phyloP scores from a whole-genome alignment of 35 echinoderm and acorn worm species.

The Lytechinus pictus region DNA sequence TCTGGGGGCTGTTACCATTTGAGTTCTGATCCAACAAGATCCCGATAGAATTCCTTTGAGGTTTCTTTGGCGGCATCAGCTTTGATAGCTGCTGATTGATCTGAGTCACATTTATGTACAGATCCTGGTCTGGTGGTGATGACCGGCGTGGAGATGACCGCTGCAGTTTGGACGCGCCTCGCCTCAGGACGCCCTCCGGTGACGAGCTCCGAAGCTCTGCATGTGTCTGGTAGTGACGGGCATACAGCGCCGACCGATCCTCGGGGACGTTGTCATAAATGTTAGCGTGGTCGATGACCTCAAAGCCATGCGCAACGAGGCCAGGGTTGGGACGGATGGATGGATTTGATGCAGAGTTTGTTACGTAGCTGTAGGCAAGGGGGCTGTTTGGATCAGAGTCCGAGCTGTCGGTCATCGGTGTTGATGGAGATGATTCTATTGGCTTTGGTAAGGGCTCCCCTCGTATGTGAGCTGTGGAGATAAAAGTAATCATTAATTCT shows the following conservation, averaged over 20 bases:
- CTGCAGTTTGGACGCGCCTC: conserved; percentile 32
- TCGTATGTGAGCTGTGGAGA: conserved; percentile 44
- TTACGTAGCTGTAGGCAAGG: background rate
- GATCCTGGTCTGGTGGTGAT: background rate
- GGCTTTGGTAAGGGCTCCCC: conserved; percentile 34
- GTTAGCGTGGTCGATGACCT: conserved; percentile 41
- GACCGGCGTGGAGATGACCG: background rate
- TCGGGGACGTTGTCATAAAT: conserved; percentile 80
- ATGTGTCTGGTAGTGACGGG: conserved; percentile 31
- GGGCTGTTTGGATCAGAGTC: background rate
- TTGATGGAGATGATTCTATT: background rate
- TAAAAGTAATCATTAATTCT: too few relatives aligned
- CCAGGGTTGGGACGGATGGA: conserved; percentile 13
- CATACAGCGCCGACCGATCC: conserved; percentile 22
- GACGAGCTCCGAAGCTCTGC: conserved; percentile 37
- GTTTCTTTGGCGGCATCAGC: conserved; percentile 78
- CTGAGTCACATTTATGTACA: conserved; percentile 60
- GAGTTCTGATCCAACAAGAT: conserved; percentile 65
- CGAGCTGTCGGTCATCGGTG: background rate
- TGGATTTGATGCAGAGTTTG: background rate
- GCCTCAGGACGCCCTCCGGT: background rate
- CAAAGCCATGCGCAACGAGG: conserved; percentile 36
- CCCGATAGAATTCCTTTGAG: conserved; percentile 77
- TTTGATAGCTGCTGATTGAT: conserved; percentile 54
- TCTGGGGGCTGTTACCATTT: background rate